phyloP scores from a whole-genome alignment of 2,113 vertebrate genomes.

The Burhinus bistriatus region DNA sequence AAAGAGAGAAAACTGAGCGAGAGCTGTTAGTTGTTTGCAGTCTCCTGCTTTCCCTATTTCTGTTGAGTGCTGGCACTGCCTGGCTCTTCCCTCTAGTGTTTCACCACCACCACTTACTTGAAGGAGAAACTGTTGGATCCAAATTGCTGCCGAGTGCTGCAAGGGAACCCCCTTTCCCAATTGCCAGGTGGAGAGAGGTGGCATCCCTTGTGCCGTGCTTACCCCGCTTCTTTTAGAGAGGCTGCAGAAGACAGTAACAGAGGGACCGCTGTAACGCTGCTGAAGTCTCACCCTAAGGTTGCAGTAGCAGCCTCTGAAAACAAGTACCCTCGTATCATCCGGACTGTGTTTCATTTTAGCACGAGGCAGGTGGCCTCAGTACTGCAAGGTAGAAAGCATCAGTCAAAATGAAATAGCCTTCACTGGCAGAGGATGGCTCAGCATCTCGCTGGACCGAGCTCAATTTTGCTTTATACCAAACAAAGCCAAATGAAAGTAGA shows the following conservation, averaged over 20 bases:
- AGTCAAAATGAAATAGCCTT: background rate
- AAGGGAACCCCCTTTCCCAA: background rate
- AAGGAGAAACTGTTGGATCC: background rate
- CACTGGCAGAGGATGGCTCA: background rate
- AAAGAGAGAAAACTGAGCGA: background rate
- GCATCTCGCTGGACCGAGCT: background rate
- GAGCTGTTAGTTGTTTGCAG: background rate
- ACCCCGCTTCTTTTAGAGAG: accelerated
- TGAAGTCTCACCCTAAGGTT: background rate
- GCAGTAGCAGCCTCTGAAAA: background rate
- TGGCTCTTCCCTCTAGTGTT: background rate
- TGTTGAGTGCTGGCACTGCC: background rate
- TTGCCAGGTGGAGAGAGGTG: background rate
- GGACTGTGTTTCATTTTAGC: background rate
- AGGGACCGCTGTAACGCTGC: background rate
- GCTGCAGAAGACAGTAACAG: background rate
- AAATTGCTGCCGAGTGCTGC: background rate
- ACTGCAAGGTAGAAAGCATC: background rate
- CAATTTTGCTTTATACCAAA: background rate
- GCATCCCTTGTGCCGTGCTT: too few species aligned
- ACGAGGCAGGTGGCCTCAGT: background rate
- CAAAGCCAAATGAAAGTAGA: background rate
- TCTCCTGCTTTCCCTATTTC: background rate
- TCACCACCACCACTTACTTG: background rate
- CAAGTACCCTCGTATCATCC: accelerated